Base-by-base conservation (phyloP, 2,797 vertebrate species). In the Cryptoprocta ferox region DNA sequence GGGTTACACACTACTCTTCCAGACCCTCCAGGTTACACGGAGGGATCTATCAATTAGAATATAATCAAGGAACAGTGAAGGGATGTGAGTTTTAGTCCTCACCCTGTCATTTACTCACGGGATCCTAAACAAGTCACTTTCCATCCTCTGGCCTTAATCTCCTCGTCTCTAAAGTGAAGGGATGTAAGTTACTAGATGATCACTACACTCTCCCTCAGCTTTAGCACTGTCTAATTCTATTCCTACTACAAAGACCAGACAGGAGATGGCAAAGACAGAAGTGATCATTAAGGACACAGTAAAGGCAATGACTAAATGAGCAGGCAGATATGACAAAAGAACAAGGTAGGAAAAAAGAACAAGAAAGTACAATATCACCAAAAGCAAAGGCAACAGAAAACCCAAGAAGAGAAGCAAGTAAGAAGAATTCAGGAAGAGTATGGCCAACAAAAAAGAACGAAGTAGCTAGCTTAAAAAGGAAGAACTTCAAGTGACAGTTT, bases 371-470 rank as follows among this genome's bases (percentile, higher is more conserved):
- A 85, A 4, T 15, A 90, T 82, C 84, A 94, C 35, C 79, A 96
- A 96, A 94, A 94, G 70, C 59, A 87, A 88, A 61, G 28, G 32
- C 24, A 93, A 92, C 35, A 83, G 13, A 92, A 86, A 89, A 92
- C 21, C 92, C 35, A 95, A 95, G n/a, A 93, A 86, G 21, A 83
- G 16, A 63, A 96, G 26, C n/a, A 35, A 56, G 26, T 15, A 89
- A 71, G 39, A 45, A 26, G 3, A 53, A 89, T 5, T 75, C 28
- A 91, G 84, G 16, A 92, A 50, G 42, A 89, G 15, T 39, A 75
- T 6, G 26, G 37, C 14, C 32, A 66, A 65, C 16, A 81, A 97
- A 81, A 71, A 88, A 35, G 65, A 91, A 86, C 30, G 50, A 63
- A 12, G 35, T 32, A 28, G 59, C 59, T 66, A 95, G 11, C 45